Base-by-base conservation (phyloP, 2,888 invertebrate species). In the Elysia crispata region DNA sequence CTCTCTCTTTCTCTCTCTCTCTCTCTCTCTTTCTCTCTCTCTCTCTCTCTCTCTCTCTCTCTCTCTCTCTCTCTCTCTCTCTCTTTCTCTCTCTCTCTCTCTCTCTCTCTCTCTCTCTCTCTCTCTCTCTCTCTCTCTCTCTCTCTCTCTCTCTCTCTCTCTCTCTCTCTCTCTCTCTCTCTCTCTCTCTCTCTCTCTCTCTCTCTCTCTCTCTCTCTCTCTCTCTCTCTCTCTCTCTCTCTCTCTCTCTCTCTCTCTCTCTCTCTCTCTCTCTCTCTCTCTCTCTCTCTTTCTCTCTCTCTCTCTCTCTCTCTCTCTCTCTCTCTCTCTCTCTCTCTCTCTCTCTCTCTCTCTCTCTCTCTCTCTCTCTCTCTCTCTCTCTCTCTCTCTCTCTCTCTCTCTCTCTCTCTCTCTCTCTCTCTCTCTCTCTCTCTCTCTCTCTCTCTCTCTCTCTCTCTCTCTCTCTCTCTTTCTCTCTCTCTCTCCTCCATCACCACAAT, bases 281-380 rank as follows among this genome's bases (percentile, higher is more conserved):
- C n/a, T n/a, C n/a, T n/a, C n/a, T n/a, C 54, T 54, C 54, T 54
- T 20, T 54, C 54, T 54, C 13, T 54, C 54, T 54, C 54, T 54
- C 54, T 54, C 54, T 54, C 54, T 54, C 54, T 54, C 54, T 54
- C 13, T 54, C 13, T 54, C 54, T 54, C 54, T 54, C 54, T 54
- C 54, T 54, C 54, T 54, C 13, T 54, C 54, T 54, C 54, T 54
- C 15, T 60, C 6, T 60, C 15, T 60, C 6, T 60, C 60, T 60
- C 6, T 60, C 60, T 60, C 6, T 23, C 60, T 5, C 60, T 20
- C 60, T 18, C n/a, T 6, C 60, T 23, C 60, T 8, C 3, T 60
- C 60, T 60, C 60, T 23, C 60, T 60, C 60, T 60, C 60, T 23
- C 60, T 60, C n/a, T 60, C 60, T 60, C 60, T 60, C 3, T n/a